phyloP scores from a whole-genome alignment of 1,140 invertebrate species.

The Euura lappo region DNA sequence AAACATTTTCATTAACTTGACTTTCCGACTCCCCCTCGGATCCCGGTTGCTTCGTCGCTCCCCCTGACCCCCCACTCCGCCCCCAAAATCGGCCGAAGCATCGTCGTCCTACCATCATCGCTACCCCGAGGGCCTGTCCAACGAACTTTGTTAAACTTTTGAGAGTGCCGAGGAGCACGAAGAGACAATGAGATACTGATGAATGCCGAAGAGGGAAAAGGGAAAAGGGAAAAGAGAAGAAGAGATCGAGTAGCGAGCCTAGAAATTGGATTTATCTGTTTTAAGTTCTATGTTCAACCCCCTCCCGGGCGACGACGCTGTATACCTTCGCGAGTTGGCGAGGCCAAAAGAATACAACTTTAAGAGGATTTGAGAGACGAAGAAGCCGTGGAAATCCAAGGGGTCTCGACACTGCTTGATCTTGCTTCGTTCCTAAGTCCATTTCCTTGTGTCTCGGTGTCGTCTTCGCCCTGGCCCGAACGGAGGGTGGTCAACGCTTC shows the following conservation, averaged over 20 bases:
- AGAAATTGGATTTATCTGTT: conserved; percentile 52
- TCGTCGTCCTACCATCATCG: too few relatives aligned
- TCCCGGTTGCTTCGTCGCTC: not conserved
- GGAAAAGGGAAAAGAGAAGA: conserved; percentile 9
- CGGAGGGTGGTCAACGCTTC: not conserved
- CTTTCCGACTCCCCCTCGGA: not conserved
- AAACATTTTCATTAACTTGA: conserved; percentile 51
- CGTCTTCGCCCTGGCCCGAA: not conserved
- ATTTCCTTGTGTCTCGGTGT: conserved; percentile 23
- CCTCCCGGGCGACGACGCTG: not conserved
- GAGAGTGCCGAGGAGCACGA: not conserved
- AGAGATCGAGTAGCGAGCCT: not conserved
- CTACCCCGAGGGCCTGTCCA: not conserved
- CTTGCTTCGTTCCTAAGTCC: conserved; percentile 35
- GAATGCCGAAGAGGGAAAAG: not conserved
- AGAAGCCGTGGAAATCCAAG: conserved; percentile 61
- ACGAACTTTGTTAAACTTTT: not conserved
- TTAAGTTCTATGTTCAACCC: conserved; percentile 31
- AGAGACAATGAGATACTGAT: conserved; percentile 18
- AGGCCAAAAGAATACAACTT: conserved; percentile 62
- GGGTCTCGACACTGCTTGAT: conserved; percentile 59
- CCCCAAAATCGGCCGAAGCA: not conserved
- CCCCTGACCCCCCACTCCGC: not conserved
- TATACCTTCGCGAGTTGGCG: conserved; percentile 28
- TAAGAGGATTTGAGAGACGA: conserved; percentile 60